phyloP scores from a whole-genome alignment of 2,888 invertebrate species.

The Trilocha varians region DNA sequence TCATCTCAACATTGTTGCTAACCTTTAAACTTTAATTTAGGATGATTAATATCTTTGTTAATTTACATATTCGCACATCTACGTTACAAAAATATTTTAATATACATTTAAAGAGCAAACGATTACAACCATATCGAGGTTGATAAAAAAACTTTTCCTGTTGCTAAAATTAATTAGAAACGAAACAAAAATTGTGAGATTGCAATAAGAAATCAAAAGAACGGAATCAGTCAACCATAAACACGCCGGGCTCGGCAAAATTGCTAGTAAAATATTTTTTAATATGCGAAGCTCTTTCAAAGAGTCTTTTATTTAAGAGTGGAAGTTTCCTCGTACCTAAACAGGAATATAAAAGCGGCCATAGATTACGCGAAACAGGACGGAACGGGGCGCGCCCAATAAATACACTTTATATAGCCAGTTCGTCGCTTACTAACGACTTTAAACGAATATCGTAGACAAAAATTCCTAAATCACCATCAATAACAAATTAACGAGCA shows the following conservation, averaged over 20 bases:
- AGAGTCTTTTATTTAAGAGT: conserved; percentile 31
- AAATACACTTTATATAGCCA: conserved; percentile 19
- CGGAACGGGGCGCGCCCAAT: conserved; percentile 12
- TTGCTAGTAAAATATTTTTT: conserved; percentile 29
- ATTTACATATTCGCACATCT: no score
- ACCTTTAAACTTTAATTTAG: no score
- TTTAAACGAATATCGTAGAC: conserved; percentile 1
- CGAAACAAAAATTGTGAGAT: background rate
- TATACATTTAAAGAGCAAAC: no score
- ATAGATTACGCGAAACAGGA: conserved; percentile 27
- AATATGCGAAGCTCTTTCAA: conserved; percentile 37
- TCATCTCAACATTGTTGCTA: no score
- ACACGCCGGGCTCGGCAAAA: background rate
- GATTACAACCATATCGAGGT: no score
- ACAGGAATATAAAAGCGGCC: conserved; percentile 30
- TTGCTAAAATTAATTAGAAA: background rate
- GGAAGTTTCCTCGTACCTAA: conserved; percentile 33
- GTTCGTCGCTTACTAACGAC: background rate
- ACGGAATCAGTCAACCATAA: background rate
- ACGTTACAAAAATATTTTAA: no score
- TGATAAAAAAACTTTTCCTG: background rate
- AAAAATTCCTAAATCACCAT: background rate
- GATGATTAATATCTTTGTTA: no score
- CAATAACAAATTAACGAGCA: background rate
- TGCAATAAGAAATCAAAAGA: background rate